Evolutionary conservation across 2,888 invertebrate species (phyloP).

Genomic region (Pyrrhosoma nymphula): DNA sequence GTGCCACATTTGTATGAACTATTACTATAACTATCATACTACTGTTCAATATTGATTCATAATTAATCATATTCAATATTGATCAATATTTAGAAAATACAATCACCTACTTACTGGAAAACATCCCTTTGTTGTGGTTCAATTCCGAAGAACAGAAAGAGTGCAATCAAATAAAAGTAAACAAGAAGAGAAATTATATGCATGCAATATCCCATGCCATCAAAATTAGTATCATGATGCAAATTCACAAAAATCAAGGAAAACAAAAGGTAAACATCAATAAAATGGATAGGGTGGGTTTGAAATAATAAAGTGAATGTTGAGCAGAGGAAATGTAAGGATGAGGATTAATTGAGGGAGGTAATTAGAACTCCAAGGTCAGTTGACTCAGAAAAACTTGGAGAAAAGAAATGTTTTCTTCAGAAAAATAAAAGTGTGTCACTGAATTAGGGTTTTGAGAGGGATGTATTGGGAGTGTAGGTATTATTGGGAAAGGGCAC

Average conservation of each 20-base stretch:
- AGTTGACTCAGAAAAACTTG: conserved; percentile 57
- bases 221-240: conserved; percentile 71
- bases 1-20: conserved; percentile 64
- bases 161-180: conserved; percentile 82
- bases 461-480: conserved; percentile 58
- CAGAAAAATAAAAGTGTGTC: conserved; percentile 60
- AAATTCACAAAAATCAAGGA: conserved; percentile 72
- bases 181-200: conserved; percentile 72
- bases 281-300: conserved; percentile 68
- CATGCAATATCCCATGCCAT: conserved; percentile 72
- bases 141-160: conserved; percentile 83
- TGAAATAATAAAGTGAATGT: conserved; percentile 68
- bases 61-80: conserved; percentile 64
- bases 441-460: conserved; percentile 50
- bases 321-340: conserved; percentile 55
- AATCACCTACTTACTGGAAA: conserved; percentile 85
- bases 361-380: conserved; percentile 48
- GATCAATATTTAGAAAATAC: conserved; percentile 70
- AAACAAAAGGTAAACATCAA: conserved; percentile 72
- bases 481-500: conserved; percentile 17
- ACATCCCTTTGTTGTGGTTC: conserved; percentile 85
- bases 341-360: conserved; percentile 35
- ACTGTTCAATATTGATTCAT: conserved; percentile 61
- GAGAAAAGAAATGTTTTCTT: conserved; percentile 62
- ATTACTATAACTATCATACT: conserved; percentile 62